phyloP scores from a whole-genome alignment of 1,140 invertebrate species.

The Drosophila pseudoananassae region DNA sequence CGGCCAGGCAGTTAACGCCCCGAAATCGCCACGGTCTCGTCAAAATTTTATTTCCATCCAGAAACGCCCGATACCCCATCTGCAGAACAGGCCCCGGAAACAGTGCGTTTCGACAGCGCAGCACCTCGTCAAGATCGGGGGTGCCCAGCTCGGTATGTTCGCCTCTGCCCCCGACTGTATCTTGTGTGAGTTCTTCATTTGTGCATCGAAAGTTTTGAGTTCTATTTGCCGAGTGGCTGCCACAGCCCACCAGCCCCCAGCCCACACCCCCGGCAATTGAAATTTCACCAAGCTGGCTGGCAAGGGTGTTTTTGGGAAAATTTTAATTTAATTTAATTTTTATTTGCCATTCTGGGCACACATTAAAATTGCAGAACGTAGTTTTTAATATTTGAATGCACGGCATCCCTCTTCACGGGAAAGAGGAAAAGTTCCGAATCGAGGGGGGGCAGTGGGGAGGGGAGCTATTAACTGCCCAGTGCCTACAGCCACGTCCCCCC shows the following conservation, averaged over 20 bases:
- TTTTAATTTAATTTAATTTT: constrained; percentile 76
- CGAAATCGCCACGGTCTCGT: constrained; percentile 14
- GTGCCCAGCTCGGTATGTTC: not conserved
- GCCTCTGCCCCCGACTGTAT: not conserved
- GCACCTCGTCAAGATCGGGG: not conserved
- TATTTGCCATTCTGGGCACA: constrained; percentile 70
- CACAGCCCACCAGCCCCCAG: not conserved
- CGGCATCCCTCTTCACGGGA: constrained; percentile 2
- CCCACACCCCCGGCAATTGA: constrained; percentile 21
- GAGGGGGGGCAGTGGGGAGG: too few species aligned
- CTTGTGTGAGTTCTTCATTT: constrained; percentile 16
- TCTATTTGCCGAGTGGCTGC: constrained; percentile 16
- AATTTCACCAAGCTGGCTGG: constrained; percentile 44
- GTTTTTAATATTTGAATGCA: constrained; percentile 72
- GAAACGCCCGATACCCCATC: not conserved
- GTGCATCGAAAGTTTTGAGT: constrained; percentile 24
- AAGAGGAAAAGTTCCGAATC: constrained; percentile 3
- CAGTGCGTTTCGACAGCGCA: constrained; percentile 28
- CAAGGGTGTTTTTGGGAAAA: constrained; percentile 49
- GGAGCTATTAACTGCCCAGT: constrained; percentile 45
- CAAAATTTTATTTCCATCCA: constrained; percentile 31
- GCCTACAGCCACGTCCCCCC: constrained; percentile 25
- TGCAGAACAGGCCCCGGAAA: not conserved
- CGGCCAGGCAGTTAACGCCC: constrained; percentile 35
- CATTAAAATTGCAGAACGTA: constrained; percentile 67